Evolutionary conservation across 1,140 invertebrate species (phyloP).

Genomic region (Vanessa tameamea): DNA sequence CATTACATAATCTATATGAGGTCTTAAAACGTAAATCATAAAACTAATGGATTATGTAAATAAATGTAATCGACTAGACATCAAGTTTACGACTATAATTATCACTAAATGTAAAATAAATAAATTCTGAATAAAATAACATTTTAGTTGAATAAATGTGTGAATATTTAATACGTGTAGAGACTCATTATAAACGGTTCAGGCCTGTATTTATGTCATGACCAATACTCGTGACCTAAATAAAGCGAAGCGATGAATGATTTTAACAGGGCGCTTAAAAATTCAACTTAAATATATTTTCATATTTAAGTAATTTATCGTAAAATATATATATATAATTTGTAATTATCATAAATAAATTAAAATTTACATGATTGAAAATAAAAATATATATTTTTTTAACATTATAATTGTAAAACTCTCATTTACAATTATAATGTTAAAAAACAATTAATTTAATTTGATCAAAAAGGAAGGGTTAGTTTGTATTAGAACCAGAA

Average conservation of each 20-base stretch:
- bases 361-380: neutral
- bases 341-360: neutral
- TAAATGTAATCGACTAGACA: too few relatives aligned
- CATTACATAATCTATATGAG: neutral
- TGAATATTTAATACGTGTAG: neutral
- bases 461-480: neutral
- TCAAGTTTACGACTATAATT: neutral
- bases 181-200: slow-evolving; percentile 20
- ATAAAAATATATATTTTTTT: neutral
- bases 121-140: neutral
- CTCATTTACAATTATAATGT: too few relatives aligned
- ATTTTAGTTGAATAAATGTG: neutral
- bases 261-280: slow-evolving; percentile 7
- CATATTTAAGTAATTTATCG: neutral
- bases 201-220: slow-evolving; percentile 29
- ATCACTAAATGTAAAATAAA: too few relatives aligned
- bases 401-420: too few relatives aligned
- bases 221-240: slow-evolving; percentile 27
- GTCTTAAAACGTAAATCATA: neutral
- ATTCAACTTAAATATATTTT: neutral
- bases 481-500: neutral
- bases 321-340: neutral
- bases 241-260: slow-evolving; percentile 23
- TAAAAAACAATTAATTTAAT: neutral
- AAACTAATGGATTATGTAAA: too few relatives aligned